Conservation (phyloP, 2,888 invertebrate genomes). For the Diaphora mendica region DNA sequence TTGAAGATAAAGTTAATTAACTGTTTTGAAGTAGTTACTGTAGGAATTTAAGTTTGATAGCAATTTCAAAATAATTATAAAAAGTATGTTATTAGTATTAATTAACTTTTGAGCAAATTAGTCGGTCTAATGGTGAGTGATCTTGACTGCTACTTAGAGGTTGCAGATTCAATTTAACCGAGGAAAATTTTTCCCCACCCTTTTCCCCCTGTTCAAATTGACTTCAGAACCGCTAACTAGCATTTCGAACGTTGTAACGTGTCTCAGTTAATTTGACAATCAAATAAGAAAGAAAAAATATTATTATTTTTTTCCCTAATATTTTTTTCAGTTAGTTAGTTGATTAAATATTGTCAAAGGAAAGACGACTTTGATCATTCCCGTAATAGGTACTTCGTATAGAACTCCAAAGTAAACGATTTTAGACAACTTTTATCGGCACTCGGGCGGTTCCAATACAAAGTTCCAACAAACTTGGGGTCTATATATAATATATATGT, state of each 20-base stretch:
- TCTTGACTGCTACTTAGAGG: background rate
- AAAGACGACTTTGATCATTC: slow-evolving; percentile 11
- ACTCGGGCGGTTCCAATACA: background rate
- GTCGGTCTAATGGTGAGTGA: too few species aligned
- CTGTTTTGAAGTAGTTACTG: background rate
- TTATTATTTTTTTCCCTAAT: background rate
- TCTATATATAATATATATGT: slow-evolving; percentile 18
- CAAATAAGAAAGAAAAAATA: background rate
- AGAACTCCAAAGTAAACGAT: slow-evolving; percentile 21
- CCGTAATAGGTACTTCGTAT: slow-evolving; percentile 13
- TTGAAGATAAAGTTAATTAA: background rate
- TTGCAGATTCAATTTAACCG: too few species aligned
- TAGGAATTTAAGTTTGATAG: background rate
- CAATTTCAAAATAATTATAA: background rate
- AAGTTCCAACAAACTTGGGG: slow-evolving; percentile 13
- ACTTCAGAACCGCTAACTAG: background rate
- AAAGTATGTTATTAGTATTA: background rate
- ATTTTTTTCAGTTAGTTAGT: slow-evolving; percentile 8
- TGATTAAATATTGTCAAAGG: slow-evolving; percentile 22
- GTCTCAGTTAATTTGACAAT: background rate
- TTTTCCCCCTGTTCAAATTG: background rate
- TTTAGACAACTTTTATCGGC: slow-evolving; percentile 16
- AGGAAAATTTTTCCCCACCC: too few species aligned
- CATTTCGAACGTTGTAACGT: background rate
- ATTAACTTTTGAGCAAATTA: background rate